Conservation (phyloP, 2,797 vertebrate species). For the Cryptoblepharus egeriae region DNA sequence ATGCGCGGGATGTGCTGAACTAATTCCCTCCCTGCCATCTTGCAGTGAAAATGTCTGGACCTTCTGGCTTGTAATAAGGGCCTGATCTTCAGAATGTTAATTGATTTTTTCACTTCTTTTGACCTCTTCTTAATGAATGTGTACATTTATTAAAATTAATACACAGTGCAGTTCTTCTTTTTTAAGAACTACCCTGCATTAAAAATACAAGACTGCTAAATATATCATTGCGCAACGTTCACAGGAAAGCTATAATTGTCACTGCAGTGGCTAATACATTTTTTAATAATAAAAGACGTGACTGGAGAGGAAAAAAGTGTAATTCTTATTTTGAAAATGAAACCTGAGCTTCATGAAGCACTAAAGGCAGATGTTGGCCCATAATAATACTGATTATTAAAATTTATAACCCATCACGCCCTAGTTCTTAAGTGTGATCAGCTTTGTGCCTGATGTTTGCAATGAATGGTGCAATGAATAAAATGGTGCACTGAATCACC, state of each 20-base stretch:
- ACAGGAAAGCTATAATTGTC: constrained; percentile 1
- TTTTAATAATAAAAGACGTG: constrained; percentile 14
- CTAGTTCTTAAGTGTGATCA: not conserved
- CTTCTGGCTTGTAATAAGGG: not conserved
- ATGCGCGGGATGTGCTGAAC: not conserved
- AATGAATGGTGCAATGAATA: no score
- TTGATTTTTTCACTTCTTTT: not conserved
- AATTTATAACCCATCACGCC: not conserved
- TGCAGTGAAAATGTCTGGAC: not conserved
- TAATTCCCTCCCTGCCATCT: not conserved
- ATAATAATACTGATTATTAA: constrained; percentile 13
- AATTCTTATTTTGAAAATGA: not conserved
- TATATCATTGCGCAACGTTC: not conserved
- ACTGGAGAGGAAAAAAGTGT: not conserved
- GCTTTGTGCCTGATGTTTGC: not conserved
- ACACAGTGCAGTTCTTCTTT: not conserved
- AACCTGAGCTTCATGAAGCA: not conserved
- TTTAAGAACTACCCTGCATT: not conserved
- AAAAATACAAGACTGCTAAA: not conserved
- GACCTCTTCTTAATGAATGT: constrained; percentile 5
- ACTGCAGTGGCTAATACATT: not conserved
- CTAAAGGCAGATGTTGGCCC: not conserved
- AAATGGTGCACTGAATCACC: no score
- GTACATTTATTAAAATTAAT: not conserved
- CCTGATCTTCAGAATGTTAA: not conserved